phyloP scores from a whole-genome alignment of 2,888 invertebrate genomes.

The Alloscopus bannaensis region DNA sequence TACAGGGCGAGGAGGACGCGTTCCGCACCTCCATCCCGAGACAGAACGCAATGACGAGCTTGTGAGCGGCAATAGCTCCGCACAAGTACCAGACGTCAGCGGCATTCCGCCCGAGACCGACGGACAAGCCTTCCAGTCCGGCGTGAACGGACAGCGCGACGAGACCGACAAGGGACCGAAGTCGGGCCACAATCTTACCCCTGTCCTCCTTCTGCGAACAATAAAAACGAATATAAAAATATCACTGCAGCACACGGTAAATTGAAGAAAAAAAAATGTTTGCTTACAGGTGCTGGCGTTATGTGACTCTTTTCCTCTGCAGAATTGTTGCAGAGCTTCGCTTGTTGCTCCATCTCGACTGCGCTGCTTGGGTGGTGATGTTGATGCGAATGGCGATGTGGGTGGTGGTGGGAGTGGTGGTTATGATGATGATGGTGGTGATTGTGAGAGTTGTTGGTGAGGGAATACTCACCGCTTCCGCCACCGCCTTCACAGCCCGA shows the following conservation, averaged over 20 bases:
- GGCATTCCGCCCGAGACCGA: slow-evolving; percentile 84
- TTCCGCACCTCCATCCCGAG: slow-evolving; percentile 85
- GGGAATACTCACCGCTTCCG: slow-evolving; percentile 68
- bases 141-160: slow-evolving; percentile 90
- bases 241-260: too few relatives aligned
- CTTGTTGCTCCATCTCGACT: slow-evolving; percentile 66
- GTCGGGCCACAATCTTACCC: slow-evolving; percentile 74
- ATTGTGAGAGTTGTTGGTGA: slow-evolving; percentile 41
- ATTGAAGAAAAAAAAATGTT: too few relatives aligned
- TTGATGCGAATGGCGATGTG: slow-evolving; percentile 56
- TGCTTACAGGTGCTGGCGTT: slow-evolving; percentile 5
- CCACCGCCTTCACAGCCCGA: too few relatives aligned
- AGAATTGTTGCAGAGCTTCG: slow-evolving; percentile 51
- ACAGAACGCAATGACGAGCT: slow-evolving; percentile 91
- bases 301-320: slow-evolving; percentile 21
- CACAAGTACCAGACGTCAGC: slow-evolving; percentile 86
- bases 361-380: slow-evolving; percentile 51
- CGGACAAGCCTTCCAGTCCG: slow-evolving; percentile 89
- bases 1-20: slow-evolving; percentile 71
- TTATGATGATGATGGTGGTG: slow-evolving; percentile 59
- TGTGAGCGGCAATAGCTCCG: slow-evolving; percentile 89
- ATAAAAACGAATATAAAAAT: too few relatives aligned
- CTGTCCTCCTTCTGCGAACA: slow-evolving; percentile 66
- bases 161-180: slow-evolving; percentile 87
- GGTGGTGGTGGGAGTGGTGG: slow-evolving; percentile 45